Conservation (phyloP, 2,113 vertebrate species). For the Chionomys nivalis region DNA sequence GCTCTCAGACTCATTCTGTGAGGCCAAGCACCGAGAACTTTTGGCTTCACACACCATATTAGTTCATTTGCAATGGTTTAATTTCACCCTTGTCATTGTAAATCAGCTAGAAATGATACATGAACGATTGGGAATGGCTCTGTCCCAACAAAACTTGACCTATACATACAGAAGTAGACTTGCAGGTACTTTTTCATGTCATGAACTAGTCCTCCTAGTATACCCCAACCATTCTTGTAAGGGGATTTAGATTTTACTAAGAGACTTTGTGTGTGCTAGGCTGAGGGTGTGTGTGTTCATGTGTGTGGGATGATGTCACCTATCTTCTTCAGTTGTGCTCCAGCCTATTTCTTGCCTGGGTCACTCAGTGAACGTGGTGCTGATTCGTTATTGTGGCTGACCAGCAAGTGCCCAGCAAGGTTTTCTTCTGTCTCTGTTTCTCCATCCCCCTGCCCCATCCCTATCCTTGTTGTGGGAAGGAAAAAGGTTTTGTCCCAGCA, state of each 20-base stretch:
- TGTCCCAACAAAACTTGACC: background rate
- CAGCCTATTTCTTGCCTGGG: too few relatives aligned
- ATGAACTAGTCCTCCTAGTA: background rate
- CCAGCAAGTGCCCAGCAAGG: too few relatives aligned
- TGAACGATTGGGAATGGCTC: background rate
- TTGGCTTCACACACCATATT: background rate
- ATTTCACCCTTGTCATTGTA: background rate
- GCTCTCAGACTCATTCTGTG: background rate
- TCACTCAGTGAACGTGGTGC: background rate
- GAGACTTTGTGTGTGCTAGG: background rate
- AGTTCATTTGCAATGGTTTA: background rate
- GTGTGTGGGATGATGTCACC: background rate
- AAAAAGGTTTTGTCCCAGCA: background rate
- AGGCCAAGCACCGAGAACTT: background rate
- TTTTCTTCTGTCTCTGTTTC: background rate
- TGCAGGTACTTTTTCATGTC: background rate
- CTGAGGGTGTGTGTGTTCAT: background rate
- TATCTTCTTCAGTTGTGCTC: background rate
- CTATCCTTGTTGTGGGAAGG: background rate
- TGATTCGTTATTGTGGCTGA: background rate
- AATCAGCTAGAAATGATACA: background rate
- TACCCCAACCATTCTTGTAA: background rate
- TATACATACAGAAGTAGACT: background rate
- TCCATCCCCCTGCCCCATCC: background rate
- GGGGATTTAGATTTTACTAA: background rate